A percentile compares a stretch with the other conserved stretches of the same genome.
These are phyloP conservation scores for Parazoanthus darwini DNA, from an alignment of 92 coral and sea anemone species.

Conservation along the genomic window DNA sequence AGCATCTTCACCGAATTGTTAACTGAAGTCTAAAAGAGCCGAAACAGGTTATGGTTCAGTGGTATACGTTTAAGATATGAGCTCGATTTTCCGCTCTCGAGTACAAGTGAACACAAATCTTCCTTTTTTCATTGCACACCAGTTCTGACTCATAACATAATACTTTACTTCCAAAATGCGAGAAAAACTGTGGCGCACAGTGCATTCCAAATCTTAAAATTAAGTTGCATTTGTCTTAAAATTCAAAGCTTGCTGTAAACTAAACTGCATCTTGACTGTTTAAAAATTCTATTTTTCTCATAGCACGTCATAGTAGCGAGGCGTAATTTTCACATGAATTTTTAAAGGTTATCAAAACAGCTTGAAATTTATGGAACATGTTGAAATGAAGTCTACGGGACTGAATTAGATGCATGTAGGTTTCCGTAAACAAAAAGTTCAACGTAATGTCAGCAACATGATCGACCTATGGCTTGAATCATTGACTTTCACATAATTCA, in stretches of 20 bases:
- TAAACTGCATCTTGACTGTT: background rate
- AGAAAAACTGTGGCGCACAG: background rate
- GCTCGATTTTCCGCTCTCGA: no score
- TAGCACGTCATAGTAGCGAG: background rate
- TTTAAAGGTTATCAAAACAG: conserved; percentile 2
- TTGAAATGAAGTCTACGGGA: background rate
- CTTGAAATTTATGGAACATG: background rate
- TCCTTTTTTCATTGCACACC: no score
- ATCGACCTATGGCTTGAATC: background rate
- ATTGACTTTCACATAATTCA: no score
- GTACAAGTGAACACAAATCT: no score
- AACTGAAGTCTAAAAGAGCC: background rate
- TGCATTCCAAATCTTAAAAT: background rate
- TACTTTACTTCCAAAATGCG: background rate
- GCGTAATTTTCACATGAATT: conserved; percentile 8
- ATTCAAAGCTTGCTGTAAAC: background rate
- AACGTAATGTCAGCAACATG: no score
- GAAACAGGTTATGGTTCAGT: background rate
- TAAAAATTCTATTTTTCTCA: background rate
- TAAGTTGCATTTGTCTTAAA: background rate
- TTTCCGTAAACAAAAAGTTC: no score
- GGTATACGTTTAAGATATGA: background rate
- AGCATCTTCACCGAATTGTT: background rate
- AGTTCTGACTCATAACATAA: background rate
- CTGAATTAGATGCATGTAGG: no score